phyloP scores from a whole-genome alignment of 2,113 vertebrate genomes.

The Melanocharis versteri region DNA sequence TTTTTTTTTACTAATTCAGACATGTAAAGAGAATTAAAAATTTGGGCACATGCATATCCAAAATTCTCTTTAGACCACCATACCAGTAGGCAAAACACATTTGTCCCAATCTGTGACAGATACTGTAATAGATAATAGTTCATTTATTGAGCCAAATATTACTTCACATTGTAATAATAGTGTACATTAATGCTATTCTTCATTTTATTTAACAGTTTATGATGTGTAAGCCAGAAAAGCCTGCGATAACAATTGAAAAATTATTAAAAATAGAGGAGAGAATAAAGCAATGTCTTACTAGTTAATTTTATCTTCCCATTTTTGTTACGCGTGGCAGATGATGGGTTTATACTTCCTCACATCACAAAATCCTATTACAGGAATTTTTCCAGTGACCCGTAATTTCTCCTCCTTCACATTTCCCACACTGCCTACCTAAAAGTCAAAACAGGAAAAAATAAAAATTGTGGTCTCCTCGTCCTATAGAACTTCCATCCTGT shows the following conservation, averaged over 20 bases:
- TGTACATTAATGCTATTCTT: not conserved
- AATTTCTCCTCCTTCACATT: not conserved
- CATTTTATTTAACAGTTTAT: conserved; percentile 27
- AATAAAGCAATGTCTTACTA: not conserved
- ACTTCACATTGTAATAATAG: not conserved
- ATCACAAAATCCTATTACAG: not conserved
- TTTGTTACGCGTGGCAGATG: not conserved
- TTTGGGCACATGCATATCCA: not conserved
- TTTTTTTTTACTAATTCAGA: not conserved
- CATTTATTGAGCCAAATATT: conserved; percentile 36
- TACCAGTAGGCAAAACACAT: not conserved
- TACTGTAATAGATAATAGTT: not conserved
- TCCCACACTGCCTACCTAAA: not conserved
- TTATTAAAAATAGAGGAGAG: not conserved
- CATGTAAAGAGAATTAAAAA: not conserved
- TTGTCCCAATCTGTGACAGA: not conserved
- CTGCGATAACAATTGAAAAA: not conserved
- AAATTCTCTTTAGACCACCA: not conserved
- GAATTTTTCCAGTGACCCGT: not conserved
- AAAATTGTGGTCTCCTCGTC: not conserved
- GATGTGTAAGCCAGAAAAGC: not conserved
- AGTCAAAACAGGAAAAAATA: not conserved
- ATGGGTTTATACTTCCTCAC: not conserved
- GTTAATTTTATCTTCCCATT: not conserved
- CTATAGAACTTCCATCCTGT: not conserved